Percentiles rank a stretch among this genome's conserved stretches.
Conservation (phyloP, 1,140 invertebrate species). For the Nixonia krombeini region DNA sequence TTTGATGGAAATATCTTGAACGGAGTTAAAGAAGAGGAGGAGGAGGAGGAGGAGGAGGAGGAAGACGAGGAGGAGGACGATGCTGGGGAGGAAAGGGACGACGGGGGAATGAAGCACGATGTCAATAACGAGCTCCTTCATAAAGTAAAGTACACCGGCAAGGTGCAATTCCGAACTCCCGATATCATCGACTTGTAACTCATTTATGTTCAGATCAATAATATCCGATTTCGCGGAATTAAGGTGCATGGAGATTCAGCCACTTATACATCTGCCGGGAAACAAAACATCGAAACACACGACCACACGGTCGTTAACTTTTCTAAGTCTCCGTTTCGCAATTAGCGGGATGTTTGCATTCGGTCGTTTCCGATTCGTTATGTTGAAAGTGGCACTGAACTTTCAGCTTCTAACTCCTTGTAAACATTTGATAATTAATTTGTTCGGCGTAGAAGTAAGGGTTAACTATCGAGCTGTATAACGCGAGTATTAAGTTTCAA, state of each 20-base stretch:
- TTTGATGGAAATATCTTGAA: conserved; percentile 52
- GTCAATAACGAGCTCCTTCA: conserved; percentile 49
- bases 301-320: conserved; percentile 23
- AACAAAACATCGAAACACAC: conserved; percentile 31
- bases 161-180: conserved; percentile 62
- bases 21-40: conserved; percentile 49
- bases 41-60: conserved; percentile 44
- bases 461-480: too few relatives aligned
- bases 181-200: conserved; percentile 65
- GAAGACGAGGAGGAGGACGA: conserved; percentile 51
- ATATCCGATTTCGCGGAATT: conserved; percentile 35
- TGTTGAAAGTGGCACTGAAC: too few relatives aligned
- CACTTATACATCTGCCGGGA: conserved; percentile 5
- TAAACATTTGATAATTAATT: too few relatives aligned
- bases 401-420: too few relatives aligned
- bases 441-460: too few relatives aligned
- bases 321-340: conserved; percentile 17
- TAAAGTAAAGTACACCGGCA: conserved; percentile 56
- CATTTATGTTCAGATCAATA: conserved; percentile 32
- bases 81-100: conserved; percentile 48
- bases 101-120: conserved; percentile 26
- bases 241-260: conserved; percentile 20
- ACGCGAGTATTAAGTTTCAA: too few relatives aligned
- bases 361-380: too few relatives aligned
- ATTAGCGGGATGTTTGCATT: conserved; percentile 1